Base-by-base conservation (phyloP, 2,888 invertebrate genomes). In the Diadromus collaris region DNA sequence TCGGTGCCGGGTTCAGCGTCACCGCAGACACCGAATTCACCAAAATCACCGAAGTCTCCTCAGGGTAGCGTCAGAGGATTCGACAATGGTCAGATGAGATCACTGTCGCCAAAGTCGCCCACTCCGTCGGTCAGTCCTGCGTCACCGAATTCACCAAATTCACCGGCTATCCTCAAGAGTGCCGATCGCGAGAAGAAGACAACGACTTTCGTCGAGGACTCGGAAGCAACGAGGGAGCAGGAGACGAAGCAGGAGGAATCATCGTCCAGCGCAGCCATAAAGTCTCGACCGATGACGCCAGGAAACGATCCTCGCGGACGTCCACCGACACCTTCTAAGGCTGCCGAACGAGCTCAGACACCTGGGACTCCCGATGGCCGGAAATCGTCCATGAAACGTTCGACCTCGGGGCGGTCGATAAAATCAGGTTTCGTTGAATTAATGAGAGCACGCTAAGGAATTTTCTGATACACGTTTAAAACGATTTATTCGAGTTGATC, bases 11-110 rank as follows among this genome's bases (percentile, higher is more conserved):
- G 61, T 9, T 81, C 82, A 0, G 29, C 67, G 9, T 48, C 61
- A 9, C 74, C 78, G n/a, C 70, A 73, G 10, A 71, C 79, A 0
- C 74, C 38, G 58, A 75, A 56, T 21, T 77, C 73, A 44, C 58
- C 72, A 19, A 72, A 68, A 9, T 65, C 79, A 44, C 74, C 54
- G 9, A 71, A 44, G 16, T 78, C 79, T 19, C 60, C 79, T 0
- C 54, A 69, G 2, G 83, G 82, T 1, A 81, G 83, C 29, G 85
- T 89, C 2, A 85, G 86, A 63, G 90, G 90, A 0, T 89, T 86
- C 73, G 90, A 90, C 67, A 86, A 90, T 72, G 89, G 90, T 0
- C 82, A 86, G 21, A 81, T 82, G 34, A 86, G 87, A 72, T 89
- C 90, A 0, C 76, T 89, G 27, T 86, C 85, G 1, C 79, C 90